Conservation (phyloP, 2,797 vertebrate species). For the Typhlichthys eigenmanni region DNA sequence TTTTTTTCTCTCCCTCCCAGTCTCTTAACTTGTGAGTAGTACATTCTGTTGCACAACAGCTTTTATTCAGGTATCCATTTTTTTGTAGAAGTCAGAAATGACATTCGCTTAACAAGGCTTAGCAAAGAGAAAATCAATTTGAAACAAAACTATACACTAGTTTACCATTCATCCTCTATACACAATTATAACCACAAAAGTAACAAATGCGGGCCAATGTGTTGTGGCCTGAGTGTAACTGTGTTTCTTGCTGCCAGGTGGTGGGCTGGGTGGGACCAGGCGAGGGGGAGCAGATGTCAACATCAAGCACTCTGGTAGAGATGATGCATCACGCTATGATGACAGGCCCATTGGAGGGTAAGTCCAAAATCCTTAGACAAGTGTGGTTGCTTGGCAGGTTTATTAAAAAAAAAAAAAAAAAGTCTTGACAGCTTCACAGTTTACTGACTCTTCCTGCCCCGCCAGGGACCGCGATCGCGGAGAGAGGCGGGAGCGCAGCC, state of each 20-base stretch:
- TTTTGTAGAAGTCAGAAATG: too few species aligned
- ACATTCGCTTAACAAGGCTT: too few species aligned
- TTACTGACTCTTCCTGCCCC: neutral
- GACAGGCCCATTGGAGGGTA: conserved; percentile 75
- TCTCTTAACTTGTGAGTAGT: too few species aligned
- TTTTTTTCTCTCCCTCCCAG: too few species aligned
- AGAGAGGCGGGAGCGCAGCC: conserved; percentile 82
- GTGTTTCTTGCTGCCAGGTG: conserved; percentile 58
- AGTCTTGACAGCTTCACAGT: neutral
- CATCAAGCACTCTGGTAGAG: conserved; percentile 91
- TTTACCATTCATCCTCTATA: too few species aligned
- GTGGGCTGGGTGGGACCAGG: conserved; percentile 78
- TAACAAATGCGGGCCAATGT: neutral
- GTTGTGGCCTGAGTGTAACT: neutral
- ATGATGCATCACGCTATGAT: conserved; percentile 83
- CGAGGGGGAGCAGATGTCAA: conserved; percentile 92
- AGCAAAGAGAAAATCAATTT: too few species aligned
- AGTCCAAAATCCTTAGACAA: conserved; percentile 25
- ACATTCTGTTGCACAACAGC: too few species aligned
- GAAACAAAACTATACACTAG: too few species aligned
- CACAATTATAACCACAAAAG: too few species aligned
- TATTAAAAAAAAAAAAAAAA: too few species aligned
- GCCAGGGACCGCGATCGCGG: conserved; percentile 75
- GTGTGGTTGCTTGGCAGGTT: too few species aligned
- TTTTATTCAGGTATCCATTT: too few species aligned